These are phyloP conservation scores for Antheraea yamamai DNA, from an alignment of 2,888 invertebrate species.

Conservation along the genomic window DNA sequence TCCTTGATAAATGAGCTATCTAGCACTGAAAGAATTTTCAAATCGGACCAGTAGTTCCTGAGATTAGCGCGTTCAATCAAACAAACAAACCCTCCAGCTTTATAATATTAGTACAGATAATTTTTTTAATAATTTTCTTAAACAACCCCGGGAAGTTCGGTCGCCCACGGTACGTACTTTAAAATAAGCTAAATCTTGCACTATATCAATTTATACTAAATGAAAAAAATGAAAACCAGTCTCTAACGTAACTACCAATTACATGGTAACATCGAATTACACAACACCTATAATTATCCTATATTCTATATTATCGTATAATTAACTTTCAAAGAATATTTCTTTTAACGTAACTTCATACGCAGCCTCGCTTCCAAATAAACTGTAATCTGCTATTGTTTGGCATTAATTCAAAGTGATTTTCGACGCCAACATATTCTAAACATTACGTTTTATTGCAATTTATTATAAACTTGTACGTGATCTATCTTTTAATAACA, in stretches of 20 bases:
- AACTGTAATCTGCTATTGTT: background rate
- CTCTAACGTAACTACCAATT: background rate
- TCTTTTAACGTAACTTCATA: background rate
- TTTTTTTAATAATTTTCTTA: too few species aligned
- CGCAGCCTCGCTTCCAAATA: background rate
- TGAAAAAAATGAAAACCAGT: background rate
- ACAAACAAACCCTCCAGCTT: too few species aligned
- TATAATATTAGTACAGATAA: too few species aligned
- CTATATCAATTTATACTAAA: background rate
- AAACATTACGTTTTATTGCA: background rate
- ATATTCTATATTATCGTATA: background rate
- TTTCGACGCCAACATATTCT: background rate
- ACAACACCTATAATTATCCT: background rate
- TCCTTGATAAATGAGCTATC: too few species aligned
- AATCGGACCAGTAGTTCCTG: too few species aligned
- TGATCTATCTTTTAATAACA: background rate
- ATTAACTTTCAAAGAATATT: background rate
- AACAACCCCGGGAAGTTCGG: too few species aligned
- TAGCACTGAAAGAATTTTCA: too few species aligned
- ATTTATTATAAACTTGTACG: conserved; percentile 5
- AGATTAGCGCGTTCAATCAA: too few species aligned
- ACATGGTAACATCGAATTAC: background rate
- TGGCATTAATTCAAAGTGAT: background rate
- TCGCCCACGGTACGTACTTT: background rate
- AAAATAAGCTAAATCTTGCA: background rate